Evolutionary conservation across 2,113 vertebrate species (phyloP), one percentile per base, ranked within the genome.

Genomic region (Nesoenas mayeri): DNA sequence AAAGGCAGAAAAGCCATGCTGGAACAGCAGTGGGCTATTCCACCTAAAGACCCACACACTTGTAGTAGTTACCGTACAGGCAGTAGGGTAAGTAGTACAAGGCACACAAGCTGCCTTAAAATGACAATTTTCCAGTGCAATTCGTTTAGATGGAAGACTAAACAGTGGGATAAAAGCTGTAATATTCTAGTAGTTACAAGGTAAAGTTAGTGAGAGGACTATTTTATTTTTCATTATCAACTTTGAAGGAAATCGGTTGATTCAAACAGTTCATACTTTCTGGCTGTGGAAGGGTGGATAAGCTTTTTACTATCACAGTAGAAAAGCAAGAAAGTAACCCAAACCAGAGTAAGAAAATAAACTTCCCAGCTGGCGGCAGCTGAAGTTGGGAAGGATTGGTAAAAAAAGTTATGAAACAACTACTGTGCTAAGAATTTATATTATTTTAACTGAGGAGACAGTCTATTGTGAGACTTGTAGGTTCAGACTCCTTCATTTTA

Each of bases 291-390:
- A 61, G 31, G 21, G 36, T 65, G 82, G 48, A 31, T 65, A 91
- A 75, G 50, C 3, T 61, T 85, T 93, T 85, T 71, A 7, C 62
- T 85, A 31, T 79, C 28, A 80, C 47, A 85, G 64, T 48, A 94
- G 84, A 54, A 79, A 70, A 73, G 47, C 50, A 62, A 88, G 64
- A 60, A 67, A 88, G 88, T 91, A 93, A 92, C 51, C 79, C 79
- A 92, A 83, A 93, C 64, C 83, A 62, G 72, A 86, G 78, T 29
- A 95, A 88, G 79, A 95, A 96, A 95, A 92, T 70, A 96, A 95
- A 93, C 61, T 13, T 91, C 88, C 38, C 91, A 92, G 92, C 56
- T 79, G 90, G 82, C 1, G 3, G 58, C 62, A 91, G 42, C 66
- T 82, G 65, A 86, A 56, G 40, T 80, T 92, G 58, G 60, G 72